phyloP scores from a whole-genome alignment of 2,113 vertebrate genomes.

The Brachionichthys hirsutus region DNA sequence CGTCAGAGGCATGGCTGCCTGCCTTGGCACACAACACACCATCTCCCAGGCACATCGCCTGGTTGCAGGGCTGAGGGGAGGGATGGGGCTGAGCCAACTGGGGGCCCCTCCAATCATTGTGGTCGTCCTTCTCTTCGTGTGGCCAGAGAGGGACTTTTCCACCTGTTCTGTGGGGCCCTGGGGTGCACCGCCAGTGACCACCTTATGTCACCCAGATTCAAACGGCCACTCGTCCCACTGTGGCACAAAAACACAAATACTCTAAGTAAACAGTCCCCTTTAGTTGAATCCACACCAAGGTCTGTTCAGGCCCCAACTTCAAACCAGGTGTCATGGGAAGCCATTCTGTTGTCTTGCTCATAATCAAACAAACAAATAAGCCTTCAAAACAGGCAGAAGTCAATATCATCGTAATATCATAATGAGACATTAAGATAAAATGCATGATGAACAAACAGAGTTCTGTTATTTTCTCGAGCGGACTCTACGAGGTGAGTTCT shows the following conservation, averaged over 20 bases:
- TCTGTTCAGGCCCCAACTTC: too few relatives aligned
- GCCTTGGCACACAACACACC: conserved; percentile 59
- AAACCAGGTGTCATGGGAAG: too few relatives aligned
- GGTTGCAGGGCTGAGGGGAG: conserved; percentile 38
- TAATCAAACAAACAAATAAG: too few relatives aligned
- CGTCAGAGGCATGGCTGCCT: conserved; percentile 59
- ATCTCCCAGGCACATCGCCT: conserved; percentile 57
- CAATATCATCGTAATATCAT: too few relatives aligned
- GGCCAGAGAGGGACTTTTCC: conserved; percentile 57
- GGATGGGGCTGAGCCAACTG: conserved; percentile 56
- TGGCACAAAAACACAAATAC: too few relatives aligned
- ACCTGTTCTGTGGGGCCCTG: conserved; percentile 71
- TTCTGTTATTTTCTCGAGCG: too few relatives aligned
- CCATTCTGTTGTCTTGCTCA: too few relatives aligned
- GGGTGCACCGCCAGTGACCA: conserved; percentile 47
- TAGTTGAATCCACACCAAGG: neutral
- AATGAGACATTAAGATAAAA: too few relatives aligned
- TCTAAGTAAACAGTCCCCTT: too few relatives aligned
- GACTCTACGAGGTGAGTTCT: too few relatives aligned
- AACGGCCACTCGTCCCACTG: neutral
- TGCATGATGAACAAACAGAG: too few relatives aligned
- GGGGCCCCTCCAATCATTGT: conserved; percentile 69
- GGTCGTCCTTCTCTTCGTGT: conserved; percentile 49
- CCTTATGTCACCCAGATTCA: conserved; percentile 70
- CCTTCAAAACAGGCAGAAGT: too few relatives aligned